Evolutionary conservation across 2,888 invertebrate genomes (phyloP).

Genomic region (Hyposoter didymator): DNA sequence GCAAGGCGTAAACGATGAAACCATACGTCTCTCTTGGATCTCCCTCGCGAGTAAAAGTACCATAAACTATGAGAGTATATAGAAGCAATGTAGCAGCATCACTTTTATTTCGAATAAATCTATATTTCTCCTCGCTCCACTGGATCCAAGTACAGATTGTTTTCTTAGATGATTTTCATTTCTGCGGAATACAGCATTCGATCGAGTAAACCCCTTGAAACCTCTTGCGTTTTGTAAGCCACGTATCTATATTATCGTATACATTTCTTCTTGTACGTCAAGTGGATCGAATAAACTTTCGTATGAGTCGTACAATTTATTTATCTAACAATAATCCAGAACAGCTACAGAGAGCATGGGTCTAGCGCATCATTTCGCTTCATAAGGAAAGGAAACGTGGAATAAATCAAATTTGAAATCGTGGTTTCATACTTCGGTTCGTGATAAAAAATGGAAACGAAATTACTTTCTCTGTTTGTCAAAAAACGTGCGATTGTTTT

Average conservation of each 20-base stretch:
- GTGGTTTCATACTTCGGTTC: neutral
- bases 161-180: conserved; percentile 44
- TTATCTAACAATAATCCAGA: neutral
- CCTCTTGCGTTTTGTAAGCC: conserved; percentile 12
- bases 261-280: neutral
- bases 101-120: conserved; percentile 63
- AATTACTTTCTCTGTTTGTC: neutral
- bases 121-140: conserved; percentile 19
- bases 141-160: conserved; percentile 39
- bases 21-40: conserved; percentile 12
- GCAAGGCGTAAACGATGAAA: conserved; percentile 1
- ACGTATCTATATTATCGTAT: neutral
- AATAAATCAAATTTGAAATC: neutral
- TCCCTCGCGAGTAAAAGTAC: conserved; percentile 7
- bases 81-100: conserved; percentile 21
- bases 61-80: conserved; percentile 1
- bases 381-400: neutral
- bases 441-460: neutral
- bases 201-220: conserved; percentile 31
- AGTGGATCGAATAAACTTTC: conserved; percentile 6
- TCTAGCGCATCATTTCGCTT: neutral
- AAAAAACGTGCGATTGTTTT: neutral
- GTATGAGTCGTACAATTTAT: neutral
- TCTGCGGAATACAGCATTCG: conserved; percentile 36
- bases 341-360: neutral